Conservation (phyloP, 23 tunicate genomes). For the Botrylloides violaceus region DNA sequence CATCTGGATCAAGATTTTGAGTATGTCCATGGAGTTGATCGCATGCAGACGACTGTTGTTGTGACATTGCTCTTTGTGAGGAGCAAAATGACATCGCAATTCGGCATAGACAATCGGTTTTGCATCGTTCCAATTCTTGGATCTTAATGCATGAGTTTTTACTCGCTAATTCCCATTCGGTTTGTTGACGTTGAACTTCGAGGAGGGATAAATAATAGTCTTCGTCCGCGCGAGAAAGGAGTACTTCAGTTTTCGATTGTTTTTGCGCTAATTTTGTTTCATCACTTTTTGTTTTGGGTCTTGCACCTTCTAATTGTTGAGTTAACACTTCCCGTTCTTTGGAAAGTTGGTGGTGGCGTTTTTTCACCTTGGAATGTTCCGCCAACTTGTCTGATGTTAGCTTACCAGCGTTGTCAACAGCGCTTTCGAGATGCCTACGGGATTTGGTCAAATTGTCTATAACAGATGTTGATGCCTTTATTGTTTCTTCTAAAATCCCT, state of each 20-base stretch:
- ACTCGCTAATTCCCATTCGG: conserved; percentile 68
- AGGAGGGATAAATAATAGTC: conserved; percentile 66
- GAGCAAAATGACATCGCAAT: conserved; percentile 13
- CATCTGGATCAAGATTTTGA: conserved; percentile 5
- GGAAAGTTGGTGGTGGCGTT: conserved; percentile 30
- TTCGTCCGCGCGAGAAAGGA: conserved; percentile 26
- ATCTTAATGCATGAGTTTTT: conserved; percentile 43
- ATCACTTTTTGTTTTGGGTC: conserved; percentile 68
- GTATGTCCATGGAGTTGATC: conserved; percentile 7
- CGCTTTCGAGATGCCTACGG: neutral
- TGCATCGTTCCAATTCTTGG: conserved; percentile 10
- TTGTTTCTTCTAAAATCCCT: neutral
- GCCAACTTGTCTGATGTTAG: neutral
- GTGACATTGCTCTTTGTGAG: neutral
- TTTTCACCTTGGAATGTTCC: conserved; percentile 28
- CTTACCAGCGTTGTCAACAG: conserved; percentile 2
- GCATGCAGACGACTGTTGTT: conserved; percentile 16
- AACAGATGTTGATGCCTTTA: neutral
- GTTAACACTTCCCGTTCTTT: conserved; percentile 49
- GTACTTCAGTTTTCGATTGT: conserved; percentile 33
- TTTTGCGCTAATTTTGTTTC: conserved; percentile 53
- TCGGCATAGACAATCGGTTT: conserved; percentile 1
- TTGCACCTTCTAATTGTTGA: conserved; percentile 63
- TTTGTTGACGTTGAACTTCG: conserved; percentile 39
- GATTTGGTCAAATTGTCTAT: neutral